Conservation (phyloP, 2,797 vertebrate species). For the Lithobates pipiens region DNA sequence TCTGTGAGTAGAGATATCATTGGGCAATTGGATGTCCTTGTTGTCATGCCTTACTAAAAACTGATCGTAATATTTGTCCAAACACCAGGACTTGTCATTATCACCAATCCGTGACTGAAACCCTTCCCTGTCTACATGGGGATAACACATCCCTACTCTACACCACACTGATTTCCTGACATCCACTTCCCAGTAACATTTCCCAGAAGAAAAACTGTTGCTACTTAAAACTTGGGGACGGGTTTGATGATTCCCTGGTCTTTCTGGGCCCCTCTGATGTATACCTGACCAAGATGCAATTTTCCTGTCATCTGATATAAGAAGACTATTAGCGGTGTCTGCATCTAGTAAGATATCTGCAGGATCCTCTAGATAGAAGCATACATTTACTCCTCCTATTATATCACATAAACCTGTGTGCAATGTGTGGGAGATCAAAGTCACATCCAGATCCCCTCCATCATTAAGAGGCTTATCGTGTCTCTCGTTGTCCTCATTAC, state of each 20-base stretch:
- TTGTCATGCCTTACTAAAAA: not conserved
- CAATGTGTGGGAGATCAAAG: not conserved
- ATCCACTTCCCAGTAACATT: not conserved
- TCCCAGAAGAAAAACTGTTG: not conserved
- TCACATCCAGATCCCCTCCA: not conserved
- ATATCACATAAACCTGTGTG: not conserved
- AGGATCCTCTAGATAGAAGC: not conserved
- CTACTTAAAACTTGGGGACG: not conserved
- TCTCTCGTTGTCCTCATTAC: too few species aligned
- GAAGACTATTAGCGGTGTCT: not conserved
- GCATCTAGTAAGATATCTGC: not conserved
- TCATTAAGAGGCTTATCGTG: not conserved
- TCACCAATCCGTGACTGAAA: not conserved
- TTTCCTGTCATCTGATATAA: not conserved
- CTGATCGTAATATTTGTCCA: not conserved
- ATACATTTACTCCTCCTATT: not conserved
- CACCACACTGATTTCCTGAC: not conserved
- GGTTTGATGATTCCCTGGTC: not conserved
- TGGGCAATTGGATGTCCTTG: not conserved
- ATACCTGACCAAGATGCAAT: not conserved
- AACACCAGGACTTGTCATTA: conserved; percentile 4
- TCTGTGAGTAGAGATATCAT: not conserved
- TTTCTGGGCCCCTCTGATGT: not conserved
- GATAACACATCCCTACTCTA: not conserved
- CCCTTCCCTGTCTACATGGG: not conserved